Percentiles rank a stretch among this genome's conserved stretches.
Evolutionary conservation across 2,888 invertebrate species (phyloP).

Genomic region (Caenorhabditis parvicauda): DNA sequence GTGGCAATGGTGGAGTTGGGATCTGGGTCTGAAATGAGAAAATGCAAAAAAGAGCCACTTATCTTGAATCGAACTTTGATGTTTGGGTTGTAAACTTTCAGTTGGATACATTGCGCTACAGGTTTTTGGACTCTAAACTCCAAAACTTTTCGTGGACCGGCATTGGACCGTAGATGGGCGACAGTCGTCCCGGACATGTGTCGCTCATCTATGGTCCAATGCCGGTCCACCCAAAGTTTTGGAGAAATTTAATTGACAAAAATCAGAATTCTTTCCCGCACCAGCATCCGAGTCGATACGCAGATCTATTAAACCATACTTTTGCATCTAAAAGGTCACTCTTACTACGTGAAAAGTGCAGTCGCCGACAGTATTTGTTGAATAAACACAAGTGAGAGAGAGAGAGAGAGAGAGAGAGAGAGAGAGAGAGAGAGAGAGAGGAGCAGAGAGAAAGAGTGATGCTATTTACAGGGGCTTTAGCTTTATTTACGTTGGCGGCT

Average conservation of each 20-base stretch:
- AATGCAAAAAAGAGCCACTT: not conserved
- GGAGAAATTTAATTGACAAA: too few species aligned
- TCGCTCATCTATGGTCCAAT: too few species aligned
- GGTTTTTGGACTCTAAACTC: not conserved
- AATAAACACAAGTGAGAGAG: not conserved
- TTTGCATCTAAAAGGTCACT: too few species aligned
- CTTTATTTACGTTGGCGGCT: too few species aligned
- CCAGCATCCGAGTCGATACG: too few species aligned
- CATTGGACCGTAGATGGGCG: not conserved
- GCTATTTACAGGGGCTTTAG: not conserved
- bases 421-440: slow-evolving; percentile 1
- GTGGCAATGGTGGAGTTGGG: slow-evolving; percentile 19
- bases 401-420: slow-evolving; percentile 1
- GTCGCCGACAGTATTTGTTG: not conserved
- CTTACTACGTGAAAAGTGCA: too few species aligned
- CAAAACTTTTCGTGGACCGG: not conserved
- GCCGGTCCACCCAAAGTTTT: too few species aligned
- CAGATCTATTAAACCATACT: too few species aligned
- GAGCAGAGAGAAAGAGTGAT: not conserved
- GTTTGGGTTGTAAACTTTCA: not conserved
- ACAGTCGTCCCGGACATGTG: not conserved
- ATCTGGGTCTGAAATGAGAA: slow-evolving; percentile 35
- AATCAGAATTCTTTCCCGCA: too few species aligned
- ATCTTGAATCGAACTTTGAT: not conserved
- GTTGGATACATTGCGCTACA: too few species aligned